Evolutionary conservation across 1,140 invertebrate genomes (phyloP), one percentile per base, ranked within the genome.

Genomic region (Cryptotermes secundus): DNA sequence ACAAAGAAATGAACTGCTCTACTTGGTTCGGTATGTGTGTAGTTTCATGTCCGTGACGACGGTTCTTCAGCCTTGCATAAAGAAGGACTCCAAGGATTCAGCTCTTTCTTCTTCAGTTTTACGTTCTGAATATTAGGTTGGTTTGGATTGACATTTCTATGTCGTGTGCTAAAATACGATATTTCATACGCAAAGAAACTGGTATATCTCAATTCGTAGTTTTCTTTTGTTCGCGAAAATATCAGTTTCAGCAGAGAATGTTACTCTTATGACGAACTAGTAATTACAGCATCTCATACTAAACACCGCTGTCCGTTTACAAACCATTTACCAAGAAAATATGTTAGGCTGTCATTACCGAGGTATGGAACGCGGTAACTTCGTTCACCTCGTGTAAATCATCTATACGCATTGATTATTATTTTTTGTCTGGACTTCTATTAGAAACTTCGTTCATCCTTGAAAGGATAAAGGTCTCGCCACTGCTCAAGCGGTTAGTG

Each of bases 251-350:
- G 31, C 59, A 31, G 26, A 72, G 59, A 72, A 31, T 16, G n/a
- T 72, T 72, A 49, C 16, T 49, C 45, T 49, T 19, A 49, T 49
- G 4, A 14, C 16, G 59, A 9, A 72, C 6, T n/a, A 72, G 59
- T 72, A 72, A 72, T 72, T 72, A 72, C 7, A 72, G 26, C 59
- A 3, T 72, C 59, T n/a, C 3, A n/a, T 72, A 72, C n/a, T n/a
- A 72, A 72, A 72, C 59, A 72, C 59, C 31, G 59, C 14, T 72
- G 31, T 72, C 59, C 59, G 26, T 72, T 72, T 72, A 72, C 59
- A 72, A 72, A 72, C 59, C n/a, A 72, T 72, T 72, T 72, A 72
- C 26, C 59, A 72, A 72, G 59, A 72, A n/a, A 72, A 72, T 72
- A 72, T 72, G 26, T 72, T 72, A 72, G 59, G 59, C 59, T 26